Conservation (phyloP, 2,888 invertebrate genomes). For the Synergus gifuensis region DNA sequence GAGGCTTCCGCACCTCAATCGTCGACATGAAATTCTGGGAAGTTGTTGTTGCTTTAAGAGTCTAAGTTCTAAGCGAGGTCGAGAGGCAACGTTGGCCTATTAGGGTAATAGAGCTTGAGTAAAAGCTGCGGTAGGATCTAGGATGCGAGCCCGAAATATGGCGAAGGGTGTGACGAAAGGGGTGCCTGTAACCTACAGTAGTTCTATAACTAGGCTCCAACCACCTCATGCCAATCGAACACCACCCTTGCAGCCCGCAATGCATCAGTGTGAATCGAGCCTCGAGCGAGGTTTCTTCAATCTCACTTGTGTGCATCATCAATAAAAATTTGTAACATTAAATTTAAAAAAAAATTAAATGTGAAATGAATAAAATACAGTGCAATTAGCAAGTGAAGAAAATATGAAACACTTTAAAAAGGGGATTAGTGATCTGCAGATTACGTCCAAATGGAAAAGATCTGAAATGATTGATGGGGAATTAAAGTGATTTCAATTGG, state of each 20-base stretch:
- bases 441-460: background rate
- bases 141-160: slow-evolving; percentile 45
- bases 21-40: slow-evolving; percentile 54
- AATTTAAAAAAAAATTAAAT: background rate
- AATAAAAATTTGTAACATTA: background rate
- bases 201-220: slow-evolving; percentile 50
- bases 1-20: slow-evolving; percentile 53
- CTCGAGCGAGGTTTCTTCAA: slow-evolving; percentile 61
- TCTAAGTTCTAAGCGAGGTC: slow-evolving; percentile 52
- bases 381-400: background rate
- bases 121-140: slow-evolving; percentile 30
- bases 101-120: slow-evolving; percentile 57
- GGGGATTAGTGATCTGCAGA: background rate
- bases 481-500: background rate
- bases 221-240: slow-evolving; percentile 61
- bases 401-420: background rate
- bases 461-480: background rate
- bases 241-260: slow-evolving; percentile 63
- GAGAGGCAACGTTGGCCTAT: slow-evolving; percentile 59
- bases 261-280: slow-evolving; percentile 68
- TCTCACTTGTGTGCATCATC: background rate
- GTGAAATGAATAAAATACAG: background rate
- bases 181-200: slow-evolving; percentile 58
- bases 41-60: slow-evolving; percentile 50
- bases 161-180: slow-evolving; percentile 65